phyloP scores from a whole-genome alignment of 1,140 invertebrate genomes.

The Bombyx mandarina region DNA sequence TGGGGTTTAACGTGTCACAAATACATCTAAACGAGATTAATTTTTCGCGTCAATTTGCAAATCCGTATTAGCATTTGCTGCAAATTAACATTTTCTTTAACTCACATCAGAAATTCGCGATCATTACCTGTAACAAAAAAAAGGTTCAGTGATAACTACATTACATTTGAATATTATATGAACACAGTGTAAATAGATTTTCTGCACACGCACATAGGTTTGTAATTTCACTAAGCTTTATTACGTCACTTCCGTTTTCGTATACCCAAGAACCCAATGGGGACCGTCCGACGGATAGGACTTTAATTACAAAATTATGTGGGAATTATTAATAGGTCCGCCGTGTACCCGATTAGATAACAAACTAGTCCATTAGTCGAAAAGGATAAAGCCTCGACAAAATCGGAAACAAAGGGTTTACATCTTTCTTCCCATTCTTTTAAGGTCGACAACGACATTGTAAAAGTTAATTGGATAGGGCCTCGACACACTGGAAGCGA shows the following conservation, averaged over 20 bases:
- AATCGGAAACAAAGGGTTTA: slow-evolving; percentile 14
- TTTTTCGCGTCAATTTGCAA: too few relatives aligned
- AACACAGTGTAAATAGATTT: slow-evolving; percentile 2
- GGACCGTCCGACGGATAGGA: slow-evolving; percentile 28
- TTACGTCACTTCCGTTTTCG: slow-evolving; percentile 35
- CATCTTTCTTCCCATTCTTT: slow-evolving; percentile 24
- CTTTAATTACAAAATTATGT: slow-evolving; percentile 62
- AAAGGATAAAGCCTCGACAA: slow-evolving; percentile 28
- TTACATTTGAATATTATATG: slow-evolving; percentile 3
- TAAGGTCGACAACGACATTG: slow-evolving; percentile 34
- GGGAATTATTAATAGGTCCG: slow-evolving; percentile 62
- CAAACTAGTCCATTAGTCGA: slow-evolving; percentile 60
- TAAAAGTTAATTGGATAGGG: slow-evolving; percentile 28
- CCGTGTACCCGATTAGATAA: slow-evolving; percentile 62
- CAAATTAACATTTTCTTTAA: slow-evolving; percentile 13
- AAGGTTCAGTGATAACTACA: slow-evolving; percentile 7
- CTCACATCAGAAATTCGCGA: slow-evolving; percentile 10
- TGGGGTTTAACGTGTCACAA: too few relatives aligned
- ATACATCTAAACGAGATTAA: too few relatives aligned
- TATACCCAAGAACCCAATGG: slow-evolving; percentile 18
- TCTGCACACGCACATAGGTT: not conserved
- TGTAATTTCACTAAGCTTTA: slow-evolving; percentile 11
- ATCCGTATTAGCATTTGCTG: too few relatives aligned
- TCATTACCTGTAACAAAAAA: slow-evolving; percentile 58
- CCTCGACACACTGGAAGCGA: slow-evolving; percentile 31